Evolutionary conservation across 2,113 vertebrate species (phyloP), one percentile per base, ranked within the genome.

Genomic region (Campylomormyrus numenius): DNA sequence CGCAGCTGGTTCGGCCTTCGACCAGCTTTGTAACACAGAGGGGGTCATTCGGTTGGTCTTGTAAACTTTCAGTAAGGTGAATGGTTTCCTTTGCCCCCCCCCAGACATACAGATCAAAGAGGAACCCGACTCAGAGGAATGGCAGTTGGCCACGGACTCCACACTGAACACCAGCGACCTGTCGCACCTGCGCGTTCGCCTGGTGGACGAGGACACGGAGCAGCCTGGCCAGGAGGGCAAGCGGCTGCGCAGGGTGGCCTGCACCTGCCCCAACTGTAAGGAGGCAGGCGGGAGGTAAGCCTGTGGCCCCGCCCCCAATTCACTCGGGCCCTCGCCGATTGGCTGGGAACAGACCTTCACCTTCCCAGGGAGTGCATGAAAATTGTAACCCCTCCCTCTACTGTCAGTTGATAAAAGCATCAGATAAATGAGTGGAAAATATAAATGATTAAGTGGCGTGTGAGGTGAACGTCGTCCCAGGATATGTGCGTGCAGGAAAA

Each of bases 201-300:
- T 99, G 90, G 97, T 97, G 94, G 98, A 99, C 85, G 98, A 99
- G 90, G 98, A 99, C 90, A 95, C 95, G 94, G 98, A 99, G 94
- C 97, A 97, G 94, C 94, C 97, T 62, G 97, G 96, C 93, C 97
- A 98, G 94, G 98, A 98, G 94, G 98, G 98, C 94, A 99, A 99
- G 95, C 96, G 98, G 92, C 96, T 99, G 93, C 97, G 98, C 90
- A 96, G 98, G 92, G 98, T 99, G 90, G 98, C 98, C 1, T 99
- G 98, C 49, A 99, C 98, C 74, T 99, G 98, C 95, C 98, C 98
- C 91, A 99, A 99, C 96, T 99, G 98, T 95, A 99, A 99, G 96
- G 98, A 99, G 94, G 98, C 98, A 15, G 98, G 97, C 85, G 98
- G 98, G 93, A 99, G 98, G 98, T 99, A 96, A 95, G 94, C 85